phyloP scores from a whole-genome alignment of 2,888 invertebrate species.

The Habrosyne pyritoides region DNA sequence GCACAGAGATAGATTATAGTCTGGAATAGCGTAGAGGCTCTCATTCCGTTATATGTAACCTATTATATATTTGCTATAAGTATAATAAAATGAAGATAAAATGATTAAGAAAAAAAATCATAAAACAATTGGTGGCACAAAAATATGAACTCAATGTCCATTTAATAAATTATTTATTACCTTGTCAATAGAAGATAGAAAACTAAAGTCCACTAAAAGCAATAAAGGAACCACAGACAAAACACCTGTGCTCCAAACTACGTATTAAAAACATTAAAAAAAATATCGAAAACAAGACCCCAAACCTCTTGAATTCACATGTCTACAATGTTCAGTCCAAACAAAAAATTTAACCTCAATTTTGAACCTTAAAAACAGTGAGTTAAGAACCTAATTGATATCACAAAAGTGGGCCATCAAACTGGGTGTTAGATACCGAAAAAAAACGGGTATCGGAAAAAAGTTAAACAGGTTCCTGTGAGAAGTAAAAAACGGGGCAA shows the following conservation, averaged over 20 bases:
- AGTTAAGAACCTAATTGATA: background rate
- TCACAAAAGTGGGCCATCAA: background rate
- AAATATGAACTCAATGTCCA: background rate
- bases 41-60: too few relatives aligned
- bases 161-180: background rate
- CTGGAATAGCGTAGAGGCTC: too few relatives aligned
- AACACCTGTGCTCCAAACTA: slow-evolving; percentile 34
- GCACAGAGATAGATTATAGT: too few relatives aligned
- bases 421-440: background rate
- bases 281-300: slow-evolving; percentile 12
- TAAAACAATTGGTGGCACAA: too few relatives aligned
- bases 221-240: slow-evolving; percentile 20
- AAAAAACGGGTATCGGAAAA: slow-evolving; percentile 38
- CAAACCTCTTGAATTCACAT: slow-evolving; percentile 8
- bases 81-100: too few relatives aligned
- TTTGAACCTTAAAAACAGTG: background rate
- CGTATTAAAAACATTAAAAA: slow-evolving; percentile 23
- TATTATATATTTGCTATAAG: too few relatives aligned
- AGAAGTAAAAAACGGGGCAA: slow-evolving; percentile 54
- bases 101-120: too few relatives aligned
- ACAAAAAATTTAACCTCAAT: background rate
- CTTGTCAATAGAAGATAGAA: background rate
- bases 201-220: slow-evolving; percentile 17
- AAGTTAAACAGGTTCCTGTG: slow-evolving; percentile 52
- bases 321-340: background rate